Evolutionary conservation across 1,140 invertebrate species (phyloP), one percentile per base, ranked within the genome.

Genomic region (Caenorhabditis tropicalis): DNA sequence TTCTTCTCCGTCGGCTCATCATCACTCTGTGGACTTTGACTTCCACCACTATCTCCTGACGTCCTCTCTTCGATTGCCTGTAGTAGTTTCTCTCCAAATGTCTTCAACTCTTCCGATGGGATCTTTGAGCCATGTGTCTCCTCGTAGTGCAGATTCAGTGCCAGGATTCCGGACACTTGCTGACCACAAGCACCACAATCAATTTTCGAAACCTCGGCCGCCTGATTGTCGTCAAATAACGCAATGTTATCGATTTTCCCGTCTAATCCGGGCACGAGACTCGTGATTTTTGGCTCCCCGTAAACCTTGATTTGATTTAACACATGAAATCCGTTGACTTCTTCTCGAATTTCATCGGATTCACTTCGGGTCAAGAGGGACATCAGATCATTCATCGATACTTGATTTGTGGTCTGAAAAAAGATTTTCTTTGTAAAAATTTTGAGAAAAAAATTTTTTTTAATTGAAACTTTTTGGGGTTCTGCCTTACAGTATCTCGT

Each of bases 231-330:
- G 27, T 81, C 43, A 4, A 81, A 81, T 7, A 53, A 24, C 9
- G 48, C 48, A 24, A 81, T 81, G 19, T 81, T 81, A 27, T 81
- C 79, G 48, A 81, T 29, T 81, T 53, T 51, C 19, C 51, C 79
- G 2, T 31, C 48, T n/a, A 81, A 15, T 12, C 33, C 79, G 12
- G 79, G 46, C 15, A 51, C 48, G 9, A 81, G 21, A 36, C 19
- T 81, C 9, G 79, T 81, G n/a, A 81, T 51, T 39, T 56, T 51
- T 56, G 48, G 89, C 94, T 93, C 90, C 95, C 95, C 95, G 90
- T 95, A 95, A 91, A 97, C 96, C 92, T 96, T 96, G 91, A 96
- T 97, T 92, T 97, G 96, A 95, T 97, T 96, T 5, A 97, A 96
- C 86, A 97, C 94, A 91, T 97, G 96, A 92, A 97, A 96, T 3